Percentiles rank a stretch among this genome's conserved stretches.
Conservation (phyloP, 2,888 invertebrate species). For the Lycophotia porphyrea region DNA sequence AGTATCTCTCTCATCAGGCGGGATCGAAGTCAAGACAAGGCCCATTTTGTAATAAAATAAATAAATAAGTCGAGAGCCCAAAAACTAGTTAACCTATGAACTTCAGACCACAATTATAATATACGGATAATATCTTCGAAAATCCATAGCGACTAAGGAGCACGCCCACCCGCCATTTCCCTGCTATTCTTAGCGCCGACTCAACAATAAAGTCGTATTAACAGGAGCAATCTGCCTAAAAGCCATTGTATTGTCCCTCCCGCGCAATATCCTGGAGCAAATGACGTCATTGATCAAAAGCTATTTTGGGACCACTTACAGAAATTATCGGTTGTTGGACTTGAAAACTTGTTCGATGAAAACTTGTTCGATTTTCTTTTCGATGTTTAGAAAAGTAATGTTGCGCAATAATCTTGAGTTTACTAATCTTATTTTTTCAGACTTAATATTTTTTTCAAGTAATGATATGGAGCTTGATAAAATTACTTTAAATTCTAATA, state of each 20-base stretch:
- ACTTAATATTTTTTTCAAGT: neutral
- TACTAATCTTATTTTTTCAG: neutral
- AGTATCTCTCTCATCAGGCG: too few relatives aligned
- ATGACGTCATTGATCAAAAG: conserved; percentile 52
- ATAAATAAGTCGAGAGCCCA: neutral
- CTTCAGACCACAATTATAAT: neutral
- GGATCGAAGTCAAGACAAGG: too few relatives aligned
- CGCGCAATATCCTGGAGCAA: conserved; percentile 41
- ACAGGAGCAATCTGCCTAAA: conserved; percentile 62
- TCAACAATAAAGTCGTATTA: conserved; percentile 57
- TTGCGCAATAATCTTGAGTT: neutral
- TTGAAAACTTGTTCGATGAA: conserved; percentile 14
- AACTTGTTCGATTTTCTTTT: neutral
- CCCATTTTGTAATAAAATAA: too few relatives aligned
- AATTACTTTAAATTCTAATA: neutral
- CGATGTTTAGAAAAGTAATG: neutral
- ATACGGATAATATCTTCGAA: neutral
- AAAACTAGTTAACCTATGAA: neutral
- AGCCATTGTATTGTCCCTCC: conserved; percentile 56
- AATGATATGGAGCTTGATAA: neutral
- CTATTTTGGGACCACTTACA: conserved; percentile 40
- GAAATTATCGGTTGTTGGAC: conserved; percentile 5
- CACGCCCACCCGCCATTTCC: conserved; percentile 33
- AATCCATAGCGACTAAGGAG: conserved; percentile 3
- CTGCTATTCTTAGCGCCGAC: conserved; percentile 51